Evolutionary conservation across 2,888 invertebrate genomes (phyloP).

Genomic region (Odontomyia ornata): DNA sequence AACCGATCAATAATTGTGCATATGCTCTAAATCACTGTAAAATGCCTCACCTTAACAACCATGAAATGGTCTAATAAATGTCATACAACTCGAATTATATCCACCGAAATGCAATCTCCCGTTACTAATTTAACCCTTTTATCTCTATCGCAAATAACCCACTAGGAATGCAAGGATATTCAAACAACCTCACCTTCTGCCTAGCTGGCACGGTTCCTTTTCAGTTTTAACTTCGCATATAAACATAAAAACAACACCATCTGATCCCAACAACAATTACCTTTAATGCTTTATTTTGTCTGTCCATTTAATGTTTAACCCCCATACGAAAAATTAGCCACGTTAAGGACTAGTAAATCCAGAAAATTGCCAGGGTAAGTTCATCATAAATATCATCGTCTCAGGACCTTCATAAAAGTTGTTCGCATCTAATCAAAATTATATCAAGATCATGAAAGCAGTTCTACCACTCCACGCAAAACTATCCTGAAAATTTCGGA

Average conservation of each 20-base stretch:
- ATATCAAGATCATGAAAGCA: conserved; percentile 9
- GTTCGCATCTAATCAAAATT: conserved; percentile 53
- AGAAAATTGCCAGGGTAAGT: conserved; percentile 52
- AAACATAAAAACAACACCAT: conserved; percentile 19
- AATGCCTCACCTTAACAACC: not conserved
- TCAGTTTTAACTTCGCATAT: not conserved
- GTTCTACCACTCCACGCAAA: conserved; percentile 35
- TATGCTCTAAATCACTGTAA: conserved; percentile 29
- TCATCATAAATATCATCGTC: not conserved
- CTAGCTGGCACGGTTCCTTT: no score
- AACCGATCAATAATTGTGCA: conserved; percentile 36
- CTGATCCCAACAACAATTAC: not conserved
- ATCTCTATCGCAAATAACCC: not conserved
- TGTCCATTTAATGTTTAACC: conserved; percentile 29
- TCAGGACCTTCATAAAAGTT: not conserved
- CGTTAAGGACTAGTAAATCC: conserved; percentile 49
- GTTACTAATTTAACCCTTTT: conserved; percentile 36
- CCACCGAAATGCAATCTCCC: not conserved
- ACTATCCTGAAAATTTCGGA: not conserved
- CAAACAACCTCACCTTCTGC: no score
- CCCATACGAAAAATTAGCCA: conserved; percentile 36
- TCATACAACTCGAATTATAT: conserved; percentile 33
- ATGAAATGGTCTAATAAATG: conserved; percentile 29
- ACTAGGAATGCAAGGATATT: no score
- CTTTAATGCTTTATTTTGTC: not conserved